phyloP scores from a whole-genome alignment of 2,113 vertebrate species.

The Desmodus rotundus region DNA sequence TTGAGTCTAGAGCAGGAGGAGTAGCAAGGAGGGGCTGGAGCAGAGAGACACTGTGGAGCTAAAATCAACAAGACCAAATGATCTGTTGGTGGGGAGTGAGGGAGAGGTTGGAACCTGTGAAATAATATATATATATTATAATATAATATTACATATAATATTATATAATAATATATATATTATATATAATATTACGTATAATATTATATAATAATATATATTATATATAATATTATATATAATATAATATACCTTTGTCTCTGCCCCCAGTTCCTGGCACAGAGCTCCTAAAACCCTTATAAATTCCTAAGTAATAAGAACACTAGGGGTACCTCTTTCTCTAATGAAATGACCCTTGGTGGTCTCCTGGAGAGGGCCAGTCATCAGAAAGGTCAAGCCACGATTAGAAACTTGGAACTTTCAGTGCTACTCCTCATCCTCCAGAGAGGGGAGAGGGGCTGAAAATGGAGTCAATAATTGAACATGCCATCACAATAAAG shows the following conservation, averaged over 20 bases:
- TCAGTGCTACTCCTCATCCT: background rate
- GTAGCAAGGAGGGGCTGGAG: background rate
- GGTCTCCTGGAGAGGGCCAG: background rate
- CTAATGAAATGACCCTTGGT: background rate
- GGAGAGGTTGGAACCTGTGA: background rate
- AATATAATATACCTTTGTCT: too few relatives aligned
- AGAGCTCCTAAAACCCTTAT: background rate
- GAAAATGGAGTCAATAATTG: background rate
- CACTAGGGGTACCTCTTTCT: background rate
- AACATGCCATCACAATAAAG: background rate
- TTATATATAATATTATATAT: too few relatives aligned
- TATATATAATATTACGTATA: too few relatives aligned
- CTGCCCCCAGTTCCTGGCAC: background rate
- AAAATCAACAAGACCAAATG: background rate
- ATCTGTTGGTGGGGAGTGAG: background rate
- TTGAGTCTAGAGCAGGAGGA: background rate
- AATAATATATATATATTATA: background rate
- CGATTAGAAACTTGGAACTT: background rate
- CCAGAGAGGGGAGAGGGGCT: background rate
- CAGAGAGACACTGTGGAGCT: background rate
- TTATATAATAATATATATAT: too few relatives aligned
- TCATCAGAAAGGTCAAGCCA: background rate
- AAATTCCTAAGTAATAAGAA: background rate
- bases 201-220: too few relatives aligned
- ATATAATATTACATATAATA: too few relatives aligned